These are phyloP conservation scores for Cromileptes altivelis DNA, from an alignment of 2,113 vertebrate genomes.

Conservation along the genomic window DNA sequence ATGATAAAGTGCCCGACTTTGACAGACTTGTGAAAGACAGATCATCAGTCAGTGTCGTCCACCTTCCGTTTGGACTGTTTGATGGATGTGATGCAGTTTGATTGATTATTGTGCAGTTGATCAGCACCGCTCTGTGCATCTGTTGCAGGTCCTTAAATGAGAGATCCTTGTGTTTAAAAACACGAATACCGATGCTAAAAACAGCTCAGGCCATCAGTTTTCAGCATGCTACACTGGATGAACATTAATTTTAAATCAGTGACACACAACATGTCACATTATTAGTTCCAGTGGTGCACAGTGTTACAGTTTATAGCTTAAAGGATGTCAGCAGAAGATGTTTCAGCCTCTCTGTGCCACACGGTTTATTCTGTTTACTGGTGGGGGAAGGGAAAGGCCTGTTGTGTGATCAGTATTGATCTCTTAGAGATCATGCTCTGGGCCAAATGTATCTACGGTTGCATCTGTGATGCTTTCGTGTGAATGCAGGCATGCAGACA, in stretches of 20 bases:
- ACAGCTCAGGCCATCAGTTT: not conserved
- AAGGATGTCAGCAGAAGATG: constrained; percentile 5
- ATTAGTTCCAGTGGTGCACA: not conserved
- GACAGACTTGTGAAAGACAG: not conserved
- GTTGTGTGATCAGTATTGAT: constrained; percentile 69
- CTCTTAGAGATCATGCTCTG: constrained; percentile 28
- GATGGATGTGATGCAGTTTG: not conserved
- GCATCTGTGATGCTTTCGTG: constrained; percentile 19
- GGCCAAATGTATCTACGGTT: constrained; percentile 48
- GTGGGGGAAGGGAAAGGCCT: constrained; percentile 23
- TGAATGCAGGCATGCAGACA: not conserved
- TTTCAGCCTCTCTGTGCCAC: not conserved
- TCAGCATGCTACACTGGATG: not conserved
- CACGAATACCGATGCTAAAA: not conserved
- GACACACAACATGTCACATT: not conserved
- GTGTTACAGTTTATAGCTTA: not conserved
- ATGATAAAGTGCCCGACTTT: not conserved
- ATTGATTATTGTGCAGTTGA: constrained; percentile 6
- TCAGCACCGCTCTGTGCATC: not conserved
- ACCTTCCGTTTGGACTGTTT: not conserved
- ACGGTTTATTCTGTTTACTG: constrained; percentile 3
- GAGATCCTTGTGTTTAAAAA: not conserved
- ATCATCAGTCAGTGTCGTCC: not conserved
- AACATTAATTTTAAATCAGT: not conserved
- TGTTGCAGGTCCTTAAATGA: not conserved